Conservation (phyloP, 2,797 vertebrate genomes). For the Chaunax sp. region DNA sequence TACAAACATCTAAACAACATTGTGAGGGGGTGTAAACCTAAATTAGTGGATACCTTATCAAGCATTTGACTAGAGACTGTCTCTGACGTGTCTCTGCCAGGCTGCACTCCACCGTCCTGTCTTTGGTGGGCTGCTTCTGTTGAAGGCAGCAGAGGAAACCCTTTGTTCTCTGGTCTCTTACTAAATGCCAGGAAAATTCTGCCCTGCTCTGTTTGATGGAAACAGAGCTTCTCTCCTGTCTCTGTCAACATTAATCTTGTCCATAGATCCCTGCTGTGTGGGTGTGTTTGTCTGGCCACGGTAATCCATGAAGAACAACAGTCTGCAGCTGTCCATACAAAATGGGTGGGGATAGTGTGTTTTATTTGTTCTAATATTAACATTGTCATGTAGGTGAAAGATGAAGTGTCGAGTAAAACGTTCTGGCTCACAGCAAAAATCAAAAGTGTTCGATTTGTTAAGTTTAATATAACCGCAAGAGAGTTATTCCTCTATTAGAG, state of each 20-base stretch:
- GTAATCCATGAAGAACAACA: conserved; percentile 59
- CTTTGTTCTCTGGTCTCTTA: conserved; percentile 78
- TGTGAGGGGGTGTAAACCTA: conserved; percentile 8
- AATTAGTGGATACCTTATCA: conserved; percentile 13
- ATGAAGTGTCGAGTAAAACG: conserved; percentile 10
- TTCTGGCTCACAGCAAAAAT: too few relatives aligned
- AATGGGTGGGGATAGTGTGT: conserved; percentile 32
- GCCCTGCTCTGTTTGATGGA: conserved; percentile 61
- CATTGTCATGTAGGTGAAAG: conserved; percentile 27
- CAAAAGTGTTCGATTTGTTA: too few relatives aligned
- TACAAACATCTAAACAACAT: conserved; percentile 1
- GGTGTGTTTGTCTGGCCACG: conserved; percentile 53
- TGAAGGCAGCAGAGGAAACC: conserved; percentile 65
- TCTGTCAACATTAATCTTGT: conserved; percentile 74
- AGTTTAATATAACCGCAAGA: too few relatives aligned
- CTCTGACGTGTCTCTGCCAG: conserved; percentile 38
- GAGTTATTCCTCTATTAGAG: too few relatives aligned
- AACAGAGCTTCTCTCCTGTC: conserved; percentile 67
- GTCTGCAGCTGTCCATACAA: conserved; percentile 71
- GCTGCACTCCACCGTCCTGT: conserved; percentile 27
- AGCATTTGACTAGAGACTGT: conserved; percentile 26
- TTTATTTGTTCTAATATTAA: conserved; percentile 36
- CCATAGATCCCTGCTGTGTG: conserved; percentile 58
- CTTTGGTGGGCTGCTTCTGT: conserved; percentile 54
- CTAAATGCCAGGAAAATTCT: conserved; percentile 74